phyloP scores from a whole-genome alignment of 1,140 invertebrate genomes.

The Caerostris extrusa region DNA sequence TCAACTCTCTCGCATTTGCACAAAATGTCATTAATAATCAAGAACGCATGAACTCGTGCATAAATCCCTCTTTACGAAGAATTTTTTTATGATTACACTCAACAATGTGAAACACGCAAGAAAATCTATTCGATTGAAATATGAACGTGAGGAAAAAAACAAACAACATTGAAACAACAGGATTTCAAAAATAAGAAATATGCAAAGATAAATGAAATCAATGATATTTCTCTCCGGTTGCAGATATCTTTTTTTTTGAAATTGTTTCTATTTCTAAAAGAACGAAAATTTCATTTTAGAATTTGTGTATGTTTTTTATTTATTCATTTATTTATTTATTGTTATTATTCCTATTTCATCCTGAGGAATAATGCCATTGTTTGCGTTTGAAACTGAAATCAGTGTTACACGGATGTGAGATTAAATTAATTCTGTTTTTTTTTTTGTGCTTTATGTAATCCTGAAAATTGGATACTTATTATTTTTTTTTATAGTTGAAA shows the following conservation, averaged over 20 bases:
- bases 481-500: no score
- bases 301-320: neutral
- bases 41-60: conserved; percentile 13
- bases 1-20: conserved; percentile 44
- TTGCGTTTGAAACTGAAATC: neutral
- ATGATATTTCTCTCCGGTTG: neutral
- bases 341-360: neutral
- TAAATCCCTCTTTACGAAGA: neutral
- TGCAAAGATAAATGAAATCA: conserved; percentile 49
- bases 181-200: conserved; percentile 23
- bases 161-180: neutral
- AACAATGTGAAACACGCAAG: neutral
- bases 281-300: neutral
- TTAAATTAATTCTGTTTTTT: neutral
- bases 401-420: neutral
- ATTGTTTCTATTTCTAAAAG: neutral
- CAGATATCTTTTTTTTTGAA: neutral
- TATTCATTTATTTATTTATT: neutral
- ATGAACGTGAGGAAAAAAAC: neutral
- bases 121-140: conserved; percentile 31
- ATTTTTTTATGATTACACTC: neutral
- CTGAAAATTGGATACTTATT: no score
- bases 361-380: neutral
- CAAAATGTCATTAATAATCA: conserved; percentile 56
- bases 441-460: no score